Evolutionary conservation across 2,113 vertebrate genomes (phyloP).

Genomic region (Scomber colias): DNA sequence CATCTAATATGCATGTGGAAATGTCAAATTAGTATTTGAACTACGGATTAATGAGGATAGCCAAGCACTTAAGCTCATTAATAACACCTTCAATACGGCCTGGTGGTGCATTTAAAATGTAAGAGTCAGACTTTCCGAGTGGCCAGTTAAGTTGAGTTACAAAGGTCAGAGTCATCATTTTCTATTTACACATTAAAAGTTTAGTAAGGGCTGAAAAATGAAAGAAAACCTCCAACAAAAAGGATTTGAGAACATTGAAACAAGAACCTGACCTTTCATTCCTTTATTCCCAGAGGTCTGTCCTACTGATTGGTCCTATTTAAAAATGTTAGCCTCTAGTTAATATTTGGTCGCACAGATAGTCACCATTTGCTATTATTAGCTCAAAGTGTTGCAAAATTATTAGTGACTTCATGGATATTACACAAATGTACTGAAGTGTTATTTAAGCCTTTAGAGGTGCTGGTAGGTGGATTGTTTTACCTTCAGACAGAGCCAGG

Average conservation of each 20-base stretch:
- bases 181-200: constrained; percentile 35
- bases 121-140: neutral
- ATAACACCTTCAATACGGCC: constrained; percentile 27
- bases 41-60: constrained; percentile 42
- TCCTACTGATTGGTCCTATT: too few species aligned
- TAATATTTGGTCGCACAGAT: too few species aligned
- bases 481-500: too few species aligned
- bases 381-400: too few species aligned
- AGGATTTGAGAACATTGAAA: neutral
- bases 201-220: constrained; percentile 7
- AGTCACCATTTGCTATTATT: too few species aligned
- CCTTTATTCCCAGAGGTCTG: too few species aligned
- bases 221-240: constrained; percentile 6
- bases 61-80: constrained; percentile 53
- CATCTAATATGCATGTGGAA: constrained; percentile 50
- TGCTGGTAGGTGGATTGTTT: too few species aligned
- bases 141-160: neutral
- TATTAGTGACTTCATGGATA: too few species aligned
- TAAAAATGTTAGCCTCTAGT: too few species aligned
- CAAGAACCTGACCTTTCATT: neutral
- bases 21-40: constrained; percentile 47
- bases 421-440: too few species aligned
- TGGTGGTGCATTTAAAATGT: constrained; percentile 36
- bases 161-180: constrained; percentile 59
- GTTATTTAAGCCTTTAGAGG: too few species aligned